These are phyloP conservation scores for Sarcophaga caerulescens DNA, from an alignment of 2,888 invertebrate species.

Conservation along the genomic window DNA sequence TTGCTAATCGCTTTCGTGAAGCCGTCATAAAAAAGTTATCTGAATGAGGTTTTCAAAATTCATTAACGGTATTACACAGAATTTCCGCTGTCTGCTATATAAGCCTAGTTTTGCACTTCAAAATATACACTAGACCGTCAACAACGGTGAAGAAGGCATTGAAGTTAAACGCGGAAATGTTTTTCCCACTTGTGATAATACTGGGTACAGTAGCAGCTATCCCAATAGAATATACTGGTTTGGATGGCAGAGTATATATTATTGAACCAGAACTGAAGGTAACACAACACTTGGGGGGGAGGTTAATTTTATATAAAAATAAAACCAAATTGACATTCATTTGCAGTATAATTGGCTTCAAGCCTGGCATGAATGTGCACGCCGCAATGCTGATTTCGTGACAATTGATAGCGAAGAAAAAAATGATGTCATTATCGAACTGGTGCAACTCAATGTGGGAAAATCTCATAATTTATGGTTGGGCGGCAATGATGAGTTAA, in stretches of 20 bases:
- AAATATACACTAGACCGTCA: too few species aligned
- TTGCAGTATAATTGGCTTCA: slow-evolving; percentile 48
- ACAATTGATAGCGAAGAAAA: neutral
- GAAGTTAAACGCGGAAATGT: too few species aligned
- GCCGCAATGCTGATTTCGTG: neutral
- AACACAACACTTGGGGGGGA: neutral
- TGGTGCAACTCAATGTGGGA: neutral
- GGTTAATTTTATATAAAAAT: neutral
- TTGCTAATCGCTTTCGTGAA: too few species aligned
- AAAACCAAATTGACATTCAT: neutral
- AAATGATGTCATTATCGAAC: neutral
- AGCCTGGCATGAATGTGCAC: slow-evolving; percentile 32
- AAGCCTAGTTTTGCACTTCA: too few species aligned
- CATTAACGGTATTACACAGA: too few species aligned
- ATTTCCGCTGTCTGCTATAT: too few species aligned
- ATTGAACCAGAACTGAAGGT: slow-evolving; percentile 49
- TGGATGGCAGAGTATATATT: slow-evolving; percentile 30
- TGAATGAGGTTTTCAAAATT: too few species aligned
- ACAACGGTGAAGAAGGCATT: too few species aligned
- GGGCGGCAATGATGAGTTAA: slow-evolving; percentile 27
- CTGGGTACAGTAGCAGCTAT: neutral
- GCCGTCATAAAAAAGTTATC: too few species aligned
- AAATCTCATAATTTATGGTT: slow-evolving; percentile 28
- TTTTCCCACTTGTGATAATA: neutral
- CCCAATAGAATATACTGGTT: neutral